Evolutionary conservation across 35 echinoderm and acorn worm species (phyloP).

Genomic region (Patiria miniata): DNA sequence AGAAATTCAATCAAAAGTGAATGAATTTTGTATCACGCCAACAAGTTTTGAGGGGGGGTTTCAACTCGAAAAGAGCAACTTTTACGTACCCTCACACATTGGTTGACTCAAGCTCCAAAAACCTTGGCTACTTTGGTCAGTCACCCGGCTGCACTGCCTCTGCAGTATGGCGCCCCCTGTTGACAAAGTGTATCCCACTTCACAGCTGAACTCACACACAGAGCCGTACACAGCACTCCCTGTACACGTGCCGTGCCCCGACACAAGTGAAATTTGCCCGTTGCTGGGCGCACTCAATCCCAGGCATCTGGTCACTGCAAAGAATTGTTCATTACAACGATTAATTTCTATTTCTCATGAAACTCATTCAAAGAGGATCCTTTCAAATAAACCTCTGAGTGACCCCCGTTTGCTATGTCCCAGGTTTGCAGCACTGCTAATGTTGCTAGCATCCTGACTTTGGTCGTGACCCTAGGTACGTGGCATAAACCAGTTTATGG

Average conservation of each 20-base stretch:
- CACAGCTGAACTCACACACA: constrained; percentile 5
- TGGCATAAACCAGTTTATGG: too few species aligned
- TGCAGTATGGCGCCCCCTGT: not conserved
- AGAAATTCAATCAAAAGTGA: too few species aligned
- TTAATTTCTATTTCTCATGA: too few species aligned
- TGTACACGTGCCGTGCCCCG: constrained; percentile 7
- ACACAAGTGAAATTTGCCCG: not conserved
- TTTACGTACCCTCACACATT: constrained; percentile 23
- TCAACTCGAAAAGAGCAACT: too few species aligned
- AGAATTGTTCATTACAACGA: not conserved
- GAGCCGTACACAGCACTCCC: constrained; percentile 27
- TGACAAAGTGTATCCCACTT: constrained; percentile 18
- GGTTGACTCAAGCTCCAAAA: not conserved
- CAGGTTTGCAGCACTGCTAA: too few species aligned
- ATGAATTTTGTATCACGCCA: too few species aligned
- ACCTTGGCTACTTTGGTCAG: not conserved
- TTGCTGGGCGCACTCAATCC: not conserved
- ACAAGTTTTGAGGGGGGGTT: too few species aligned
- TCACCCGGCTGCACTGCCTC: constrained; percentile 4
- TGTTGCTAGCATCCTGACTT: too few species aligned
- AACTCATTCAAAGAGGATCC: too few species aligned
- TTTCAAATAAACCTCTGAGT: too few species aligned
- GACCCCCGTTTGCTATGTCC: too few species aligned
- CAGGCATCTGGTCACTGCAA: constrained; percentile 32
- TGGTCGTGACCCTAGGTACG: too few species aligned